A percentile compares a stretch with the other conserved stretches of the same genome.
Conservation (phyloP, 2,888 invertebrate species). For the Amphipyra berbera region DNA sequence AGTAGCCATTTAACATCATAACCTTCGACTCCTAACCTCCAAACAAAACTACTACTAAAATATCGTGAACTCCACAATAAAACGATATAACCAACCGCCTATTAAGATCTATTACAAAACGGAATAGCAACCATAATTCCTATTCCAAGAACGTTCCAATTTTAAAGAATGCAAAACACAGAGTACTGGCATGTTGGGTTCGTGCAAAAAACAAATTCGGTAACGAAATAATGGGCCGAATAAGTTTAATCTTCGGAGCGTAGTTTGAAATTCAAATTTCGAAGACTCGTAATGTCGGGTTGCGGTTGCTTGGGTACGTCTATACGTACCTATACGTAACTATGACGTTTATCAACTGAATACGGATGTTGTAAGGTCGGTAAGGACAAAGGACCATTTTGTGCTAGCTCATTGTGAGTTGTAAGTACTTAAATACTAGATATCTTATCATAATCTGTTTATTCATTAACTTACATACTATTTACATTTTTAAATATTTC, state of each 20-base stretch:
- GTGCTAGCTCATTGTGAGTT: no score
- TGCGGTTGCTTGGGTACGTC: constrained; percentile 35
- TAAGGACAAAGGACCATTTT: no score
- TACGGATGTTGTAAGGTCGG: no score
- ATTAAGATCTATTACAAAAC: constrained; percentile 53
- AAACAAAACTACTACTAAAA: constrained; percentile 12
- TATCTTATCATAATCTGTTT: no score
- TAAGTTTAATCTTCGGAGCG: constrained; percentile 58
- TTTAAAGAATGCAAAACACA: constrained; percentile 50
- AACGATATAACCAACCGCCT: constrained; percentile 25
- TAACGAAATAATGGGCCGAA: constrained; percentile 56
- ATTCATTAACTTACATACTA: no score
- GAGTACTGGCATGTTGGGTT: constrained; percentile 41
- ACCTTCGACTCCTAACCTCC: background rate
- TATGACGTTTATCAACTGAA: no score
- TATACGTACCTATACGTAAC: background rate
- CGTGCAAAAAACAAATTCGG: constrained; percentile 60
- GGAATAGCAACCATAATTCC: constrained; percentile 44
- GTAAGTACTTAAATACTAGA: no score
- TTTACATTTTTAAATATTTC: no score
- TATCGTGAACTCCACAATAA: constrained; percentile 22
- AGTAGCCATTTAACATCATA: background rate
- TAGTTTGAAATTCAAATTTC: constrained; percentile 67
- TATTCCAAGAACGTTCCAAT: constrained; percentile 43
- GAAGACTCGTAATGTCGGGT: constrained; percentile 50